Percentiles rank a stretch among this genome's conserved stretches.
phyloP scores from a whole-genome alignment of 2,113 vertebrate genomes.

The Pygoscelis adeliae region DNA sequence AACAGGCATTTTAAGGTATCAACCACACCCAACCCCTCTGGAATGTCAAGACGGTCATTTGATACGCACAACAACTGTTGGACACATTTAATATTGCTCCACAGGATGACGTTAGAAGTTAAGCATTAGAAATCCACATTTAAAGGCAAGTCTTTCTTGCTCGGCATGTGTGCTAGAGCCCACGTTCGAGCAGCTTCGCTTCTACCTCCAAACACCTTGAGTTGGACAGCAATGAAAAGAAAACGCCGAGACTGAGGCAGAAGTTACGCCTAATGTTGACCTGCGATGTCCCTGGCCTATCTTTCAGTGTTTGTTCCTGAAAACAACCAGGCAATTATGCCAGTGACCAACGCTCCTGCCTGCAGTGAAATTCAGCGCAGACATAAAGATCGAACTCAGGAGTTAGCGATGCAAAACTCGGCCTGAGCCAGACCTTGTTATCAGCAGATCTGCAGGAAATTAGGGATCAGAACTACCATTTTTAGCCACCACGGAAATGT shows the following conservation, averaged over 20 bases:
- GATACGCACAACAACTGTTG: background rate
- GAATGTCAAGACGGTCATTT: background rate
- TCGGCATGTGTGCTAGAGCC: fast-evolving
- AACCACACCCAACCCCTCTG: background rate
- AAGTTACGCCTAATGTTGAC: background rate
- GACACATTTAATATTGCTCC: background rate
- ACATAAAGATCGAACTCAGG: fast-evolving
- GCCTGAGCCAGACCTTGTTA: background rate
- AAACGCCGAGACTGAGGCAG: background rate
- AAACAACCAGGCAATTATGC: background rate
- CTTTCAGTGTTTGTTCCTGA: background rate
- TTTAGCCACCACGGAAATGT: background rate
- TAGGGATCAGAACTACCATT: background rate
- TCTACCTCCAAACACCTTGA: background rate
- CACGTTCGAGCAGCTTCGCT: fast-evolving
- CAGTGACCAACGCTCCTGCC: background rate
- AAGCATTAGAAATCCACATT: background rate
- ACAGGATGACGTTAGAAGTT: background rate
- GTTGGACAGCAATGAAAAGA: background rate
- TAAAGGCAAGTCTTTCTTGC: background rate
- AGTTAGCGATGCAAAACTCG: background rate
- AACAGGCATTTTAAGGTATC: background rate
- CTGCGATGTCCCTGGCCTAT: background rate
- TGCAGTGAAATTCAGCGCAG: fast-evolving
- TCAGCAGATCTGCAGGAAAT: background rate